Percentiles rank a stretch among this genome's conserved stretches.
Conservation (phyloP, 1,140 invertebrate genomes). For the Magallana angulata region DNA sequence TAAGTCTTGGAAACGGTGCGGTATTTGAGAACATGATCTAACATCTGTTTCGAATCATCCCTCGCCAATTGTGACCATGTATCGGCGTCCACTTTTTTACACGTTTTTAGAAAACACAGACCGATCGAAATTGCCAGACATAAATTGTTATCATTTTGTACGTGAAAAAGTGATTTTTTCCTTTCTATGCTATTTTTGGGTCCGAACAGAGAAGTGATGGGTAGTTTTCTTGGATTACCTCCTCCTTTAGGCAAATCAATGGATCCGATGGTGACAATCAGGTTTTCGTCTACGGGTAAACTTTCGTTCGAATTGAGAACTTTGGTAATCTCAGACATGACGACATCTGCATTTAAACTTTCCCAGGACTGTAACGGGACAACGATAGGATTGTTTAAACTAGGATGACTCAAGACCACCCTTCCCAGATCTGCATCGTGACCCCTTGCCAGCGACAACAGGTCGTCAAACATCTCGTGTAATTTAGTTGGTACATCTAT, state of each 20-base stretch:
- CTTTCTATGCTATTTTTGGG: background rate
- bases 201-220: constrained; percentile 7
- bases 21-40: constrained; percentile 33
- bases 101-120: constrained; percentile 41
- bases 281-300: constrained; percentile 35
- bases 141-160: constrained; percentile 48
- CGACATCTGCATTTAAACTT: constrained; percentile 40
- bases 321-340: constrained; percentile 35
- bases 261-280: constrained; percentile 18
- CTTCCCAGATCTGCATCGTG: constrained; percentile 42
- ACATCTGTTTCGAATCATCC: background rate
- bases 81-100: constrained; percentile 21
- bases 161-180: constrained; percentile 42
- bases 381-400: constrained; percentile 32
- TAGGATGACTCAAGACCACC: constrained; percentile 28
- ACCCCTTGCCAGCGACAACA: constrained; percentile 33
- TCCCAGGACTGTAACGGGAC: constrained; percentile 41
- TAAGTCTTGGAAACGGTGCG: background rate
- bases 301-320: constrained; percentile 39
- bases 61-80: constrained; percentile 28
- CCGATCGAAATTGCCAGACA: constrained; percentile 36
- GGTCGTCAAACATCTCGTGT: constrained; percentile 47
- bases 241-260: constrained; percentile 41
- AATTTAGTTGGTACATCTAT: constrained; percentile 26
- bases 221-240: background rate